Evolutionary conservation across 2,113 vertebrate species (phyloP), one percentile per base, ranked within the genome.

Genomic region (Oryzias javanicus): DNA sequence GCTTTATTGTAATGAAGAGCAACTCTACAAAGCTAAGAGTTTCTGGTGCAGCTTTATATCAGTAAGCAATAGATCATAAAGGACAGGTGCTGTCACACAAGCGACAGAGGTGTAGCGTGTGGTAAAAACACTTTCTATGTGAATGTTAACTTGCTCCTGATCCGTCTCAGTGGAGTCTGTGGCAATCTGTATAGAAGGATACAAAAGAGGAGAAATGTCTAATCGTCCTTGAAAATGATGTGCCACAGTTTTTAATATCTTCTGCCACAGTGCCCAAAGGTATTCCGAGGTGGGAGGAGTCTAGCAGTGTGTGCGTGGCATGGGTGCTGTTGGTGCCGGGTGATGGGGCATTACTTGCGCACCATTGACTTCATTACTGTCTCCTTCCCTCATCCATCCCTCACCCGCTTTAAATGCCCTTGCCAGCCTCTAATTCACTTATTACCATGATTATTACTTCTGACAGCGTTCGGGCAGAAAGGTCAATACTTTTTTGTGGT

Each of bases 381-480:
- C 79, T 78, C 78, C 84, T 83, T 84, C 78, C 64, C 82, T 85
- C 80, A 81, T 80, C 80, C 86, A 89, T 84, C 67, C 72, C 81
- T 80, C 80, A 82, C 47, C 65, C 68, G 4, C 61, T 81, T 67
- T 80, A 79, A 82, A 82, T 69, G 82, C 74, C 85, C 64, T 84
- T 80, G 82, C 84, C 76, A 76, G 78, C 75, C 76, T 78, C 73
- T 90, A 86, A 90, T 90, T 89, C 84, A 85, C 78, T 89, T 89
- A 90, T 90, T 90, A 86, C 82, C 78, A 86, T 88, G 86, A 90
- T 91, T 89, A 89, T 89, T 78, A 81, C 86, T 90, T 90, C 78
- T 62, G 58, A 80, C 27, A 69, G 75, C 78, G 67, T 82, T 67
- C 70, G 62, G 71, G 79, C 73, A 77, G 80, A 89, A 90, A 90